Conservation (phyloP, 2,797 vertebrate genomes). For the Channa striata region DNA sequence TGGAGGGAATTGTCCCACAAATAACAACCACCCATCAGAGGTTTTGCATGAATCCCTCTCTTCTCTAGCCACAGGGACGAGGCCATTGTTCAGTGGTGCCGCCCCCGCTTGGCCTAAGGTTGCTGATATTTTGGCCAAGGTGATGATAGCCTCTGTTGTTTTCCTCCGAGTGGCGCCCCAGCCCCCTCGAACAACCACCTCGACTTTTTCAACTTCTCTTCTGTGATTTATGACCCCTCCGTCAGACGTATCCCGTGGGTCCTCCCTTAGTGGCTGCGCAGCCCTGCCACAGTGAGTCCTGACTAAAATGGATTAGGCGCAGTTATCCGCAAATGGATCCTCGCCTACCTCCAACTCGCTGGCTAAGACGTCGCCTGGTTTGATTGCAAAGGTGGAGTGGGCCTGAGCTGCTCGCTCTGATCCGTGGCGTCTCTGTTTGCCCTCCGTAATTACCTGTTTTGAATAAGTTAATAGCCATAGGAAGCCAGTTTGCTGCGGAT, state of each 20-base stretch:
- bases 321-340: constrained; percentile 84
- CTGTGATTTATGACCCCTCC: constrained; percentile 80
- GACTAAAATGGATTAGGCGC: constrained; percentile 83
- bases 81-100: constrained; percentile 57
- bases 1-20: constrained; percentile 67
- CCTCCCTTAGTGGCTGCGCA: constrained; percentile 45
- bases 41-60: constrained; percentile 68
- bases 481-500: constrained; percentile 76
- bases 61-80: constrained; percentile 52
- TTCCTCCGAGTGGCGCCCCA: constrained; percentile 52
- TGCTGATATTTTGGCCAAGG: constrained; percentile 76
- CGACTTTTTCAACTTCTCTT: constrained; percentile 74
- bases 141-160: constrained; percentile 75
- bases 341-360: constrained; percentile 51
- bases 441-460: constrained; percentile 82
- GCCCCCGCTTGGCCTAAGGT: constrained; percentile 55
- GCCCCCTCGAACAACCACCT: constrained; percentile 22
- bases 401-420: constrained; percentile 64
- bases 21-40: constrained; percentile 64
- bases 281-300: constrained; percentile 61
- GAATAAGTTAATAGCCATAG: constrained; percentile 80
- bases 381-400: constrained; percentile 78
- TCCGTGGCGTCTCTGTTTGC: constrained; percentile 64
- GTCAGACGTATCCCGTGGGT: constrained; percentile 74
- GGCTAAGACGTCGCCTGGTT: constrained; percentile 43